Conservation (phyloP, 2,113 vertebrate species). For the Entelurus aequoreus region DNA sequence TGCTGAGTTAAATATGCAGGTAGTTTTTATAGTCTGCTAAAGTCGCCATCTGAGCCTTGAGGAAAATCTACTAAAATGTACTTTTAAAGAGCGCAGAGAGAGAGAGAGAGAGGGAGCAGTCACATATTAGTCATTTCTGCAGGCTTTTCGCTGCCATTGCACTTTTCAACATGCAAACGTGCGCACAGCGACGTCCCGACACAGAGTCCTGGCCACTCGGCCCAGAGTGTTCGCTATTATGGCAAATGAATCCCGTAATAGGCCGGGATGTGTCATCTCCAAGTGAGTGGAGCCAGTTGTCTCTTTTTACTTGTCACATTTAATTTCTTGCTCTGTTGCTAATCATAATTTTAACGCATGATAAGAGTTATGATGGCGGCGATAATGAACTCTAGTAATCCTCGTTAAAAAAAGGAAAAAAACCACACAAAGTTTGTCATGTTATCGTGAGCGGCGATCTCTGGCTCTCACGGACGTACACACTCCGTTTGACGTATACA, state of each 20-base stretch:
- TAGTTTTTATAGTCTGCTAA: too few relatives aligned
- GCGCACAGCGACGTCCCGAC: too few relatives aligned
- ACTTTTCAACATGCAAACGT: too few relatives aligned
- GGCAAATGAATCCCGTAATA: slow-evolving; percentile 5
- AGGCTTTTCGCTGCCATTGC: too few relatives aligned
- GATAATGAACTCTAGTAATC: slow-evolving; percentile 63
- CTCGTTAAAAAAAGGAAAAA: slow-evolving; percentile 26
- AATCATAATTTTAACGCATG: slow-evolving; percentile 44
- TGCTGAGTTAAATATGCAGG: too few relatives aligned
- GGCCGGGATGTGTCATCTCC: slow-evolving; percentile 5
- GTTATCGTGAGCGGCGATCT: slow-evolving; percentile 57
- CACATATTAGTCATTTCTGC: too few relatives aligned
- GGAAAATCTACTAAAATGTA: too few relatives aligned
- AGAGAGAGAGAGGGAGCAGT: too few relatives aligned
- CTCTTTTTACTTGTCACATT: slow-evolving; percentile 21
- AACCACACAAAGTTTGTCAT: slow-evolving; percentile 56
- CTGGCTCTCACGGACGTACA: slow-evolving; percentile 16
- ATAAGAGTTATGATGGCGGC: slow-evolving; percentile 35
- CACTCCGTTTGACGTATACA: slow-evolving; percentile 13
- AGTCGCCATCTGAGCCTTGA: too few relatives aligned
- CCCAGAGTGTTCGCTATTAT: not conserved
- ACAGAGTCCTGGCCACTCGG: too few relatives aligned
- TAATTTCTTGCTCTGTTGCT: slow-evolving; percentile 34
- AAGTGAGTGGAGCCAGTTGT: slow-evolving; percentile 18
- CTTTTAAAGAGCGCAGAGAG: too few relatives aligned